Evolutionary conservation across 2,797 vertebrate genomes (phyloP).

Genomic region (Mormyrus hasselquistii): DNA sequence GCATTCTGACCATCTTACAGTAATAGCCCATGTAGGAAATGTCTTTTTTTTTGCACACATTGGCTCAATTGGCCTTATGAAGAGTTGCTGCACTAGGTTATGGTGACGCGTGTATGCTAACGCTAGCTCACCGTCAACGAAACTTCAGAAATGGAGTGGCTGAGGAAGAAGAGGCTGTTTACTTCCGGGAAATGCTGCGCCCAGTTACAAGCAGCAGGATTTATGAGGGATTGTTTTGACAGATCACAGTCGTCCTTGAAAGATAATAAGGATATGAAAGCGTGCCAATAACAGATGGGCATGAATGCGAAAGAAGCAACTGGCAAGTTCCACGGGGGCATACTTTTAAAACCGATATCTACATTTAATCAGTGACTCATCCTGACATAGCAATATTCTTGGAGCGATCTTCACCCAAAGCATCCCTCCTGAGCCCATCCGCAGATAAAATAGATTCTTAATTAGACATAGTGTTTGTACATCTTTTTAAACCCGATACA

Average conservation of each 20-base stretch:
- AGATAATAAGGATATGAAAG: conserved; percentile 8
- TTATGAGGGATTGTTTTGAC: neutral
- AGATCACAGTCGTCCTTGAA: conserved; percentile 3
- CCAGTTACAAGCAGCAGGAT: neutral
- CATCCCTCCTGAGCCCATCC: neutral
- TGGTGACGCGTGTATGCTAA: neutral
- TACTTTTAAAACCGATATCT: neutral
- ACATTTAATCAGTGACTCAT: neutral
- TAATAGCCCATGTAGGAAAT: neutral
- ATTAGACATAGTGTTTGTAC: conserved; percentile 2
- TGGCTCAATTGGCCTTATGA: neutral
- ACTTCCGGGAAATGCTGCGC: neutral
- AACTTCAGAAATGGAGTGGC: neutral
- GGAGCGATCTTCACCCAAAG: conserved; percentile 5
- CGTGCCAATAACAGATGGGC: conserved; percentile 3
- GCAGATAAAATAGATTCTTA: conserved; percentile 22
- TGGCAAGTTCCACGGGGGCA: neutral
- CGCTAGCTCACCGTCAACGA: neutral
- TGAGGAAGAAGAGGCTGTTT: neutral
- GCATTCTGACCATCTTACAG: neutral
- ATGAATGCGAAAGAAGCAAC: neutral
- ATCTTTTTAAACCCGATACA: neutral
- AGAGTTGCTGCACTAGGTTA: neutral
- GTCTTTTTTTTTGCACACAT: neutral
- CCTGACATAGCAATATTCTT: conserved; percentile 17